phyloP scores from a whole-genome alignment of 2,113 vertebrate species.

The Cardinalis cardinalis region DNA sequence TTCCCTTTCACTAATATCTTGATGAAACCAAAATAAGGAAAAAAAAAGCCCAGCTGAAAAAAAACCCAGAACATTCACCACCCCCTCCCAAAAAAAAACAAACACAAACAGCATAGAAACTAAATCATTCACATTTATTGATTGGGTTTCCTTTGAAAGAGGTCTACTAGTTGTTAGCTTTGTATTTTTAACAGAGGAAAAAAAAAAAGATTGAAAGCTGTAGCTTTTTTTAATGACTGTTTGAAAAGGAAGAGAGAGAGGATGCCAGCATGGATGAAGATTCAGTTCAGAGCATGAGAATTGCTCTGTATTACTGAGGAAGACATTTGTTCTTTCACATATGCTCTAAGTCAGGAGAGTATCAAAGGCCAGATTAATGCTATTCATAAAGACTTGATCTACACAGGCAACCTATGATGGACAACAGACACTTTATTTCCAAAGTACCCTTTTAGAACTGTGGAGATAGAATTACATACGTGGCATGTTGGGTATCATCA shows the following conservation, averaged over 20 bases:
- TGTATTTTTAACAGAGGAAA: not conserved
- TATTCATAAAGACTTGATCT: not conserved
- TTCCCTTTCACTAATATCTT: not conserved
- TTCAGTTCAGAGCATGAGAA: not conserved
- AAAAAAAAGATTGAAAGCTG: not conserved
- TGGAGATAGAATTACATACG: not conserved
- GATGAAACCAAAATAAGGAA: not conserved
- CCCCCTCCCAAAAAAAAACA: too few species aligned
- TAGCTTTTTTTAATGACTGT: not conserved
- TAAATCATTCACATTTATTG: not conserved
- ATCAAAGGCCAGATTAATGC: not conserved
- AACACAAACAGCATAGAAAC: not conserved
- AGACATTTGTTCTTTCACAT: not conserved
- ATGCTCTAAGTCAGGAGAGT: not conserved
- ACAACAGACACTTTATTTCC: not conserved
- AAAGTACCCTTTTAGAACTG: not conserved
- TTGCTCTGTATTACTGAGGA: not conserved
- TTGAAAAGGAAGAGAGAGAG: not conserved
- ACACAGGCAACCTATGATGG: not conserved
- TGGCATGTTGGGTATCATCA: not conserved
- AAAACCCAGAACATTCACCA: not conserved
- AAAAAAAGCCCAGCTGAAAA: fast-evolving
- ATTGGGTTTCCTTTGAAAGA: not conserved
- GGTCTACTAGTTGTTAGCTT: not conserved
- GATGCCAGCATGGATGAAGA: not conserved